Conservation (phyloP, 2,113 vertebrate genomes). For the Nannospalax galili region DNA sequence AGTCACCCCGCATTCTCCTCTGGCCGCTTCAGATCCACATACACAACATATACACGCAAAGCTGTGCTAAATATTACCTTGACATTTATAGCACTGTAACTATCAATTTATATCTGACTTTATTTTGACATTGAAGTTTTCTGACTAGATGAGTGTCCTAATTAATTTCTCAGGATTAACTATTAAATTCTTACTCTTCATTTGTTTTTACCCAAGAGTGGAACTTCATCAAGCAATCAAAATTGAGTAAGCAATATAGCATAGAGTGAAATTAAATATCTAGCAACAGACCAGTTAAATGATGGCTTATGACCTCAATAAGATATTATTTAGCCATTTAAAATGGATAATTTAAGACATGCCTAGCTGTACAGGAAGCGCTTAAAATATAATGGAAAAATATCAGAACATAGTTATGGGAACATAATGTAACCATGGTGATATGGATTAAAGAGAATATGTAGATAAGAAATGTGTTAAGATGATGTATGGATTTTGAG, state of each 20-base stretch:
- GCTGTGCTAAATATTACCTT: neutral
- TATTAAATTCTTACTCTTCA: slow-evolving; percentile 11
- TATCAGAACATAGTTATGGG: neutral
- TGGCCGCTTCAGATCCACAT: neutral
- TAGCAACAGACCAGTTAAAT: neutral
- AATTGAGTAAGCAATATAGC: slow-evolving; percentile 30
- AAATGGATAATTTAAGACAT: neutral
- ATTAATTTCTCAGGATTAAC: slow-evolving; percentile 53
- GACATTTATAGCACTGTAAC: neutral
- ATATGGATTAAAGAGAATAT: neutral
- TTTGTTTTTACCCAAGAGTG: slow-evolving; percentile 17
- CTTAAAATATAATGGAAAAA: slow-evolving; percentile 34
- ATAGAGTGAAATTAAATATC: slow-evolving; percentile 38
- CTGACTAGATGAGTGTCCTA: slow-evolving; percentile 38
- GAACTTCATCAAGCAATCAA: slow-evolving; percentile 45
- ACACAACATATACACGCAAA: neutral
- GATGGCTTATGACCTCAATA: neutral
- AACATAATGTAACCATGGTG: slow-evolving; percentile 4
- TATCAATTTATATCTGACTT: slow-evolving; percentile 31
- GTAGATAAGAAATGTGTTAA: slow-evolving; percentile 41
- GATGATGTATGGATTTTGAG: slow-evolving; percentile 15
- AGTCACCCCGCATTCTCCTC: neutral
- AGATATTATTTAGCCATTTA: slow-evolving; percentile 43
- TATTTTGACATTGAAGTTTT: slow-evolving; percentile 58
- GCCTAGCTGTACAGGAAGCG: neutral